Base-by-base conservation (phyloP, 2,113 vertebrate species). In the Epinephelus fuscoguttatus region DNA sequence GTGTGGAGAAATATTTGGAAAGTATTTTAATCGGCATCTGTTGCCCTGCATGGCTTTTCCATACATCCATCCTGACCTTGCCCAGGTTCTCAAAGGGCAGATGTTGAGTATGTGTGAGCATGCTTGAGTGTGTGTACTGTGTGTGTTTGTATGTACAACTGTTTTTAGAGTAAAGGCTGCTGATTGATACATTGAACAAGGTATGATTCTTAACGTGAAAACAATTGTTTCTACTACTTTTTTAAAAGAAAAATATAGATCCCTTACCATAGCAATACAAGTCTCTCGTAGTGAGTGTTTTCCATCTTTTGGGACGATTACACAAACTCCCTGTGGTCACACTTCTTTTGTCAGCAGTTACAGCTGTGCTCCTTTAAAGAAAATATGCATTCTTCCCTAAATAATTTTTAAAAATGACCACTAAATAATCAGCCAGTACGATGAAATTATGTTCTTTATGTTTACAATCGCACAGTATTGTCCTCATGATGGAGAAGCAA, bases 31-130 rank as follows among this genome's bases (percentile, higher is more conserved):
- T 73, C 27, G 75, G 82, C 77, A 77, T 83, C 81, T 88, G 81
- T 83, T 92, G 88, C 70, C 85, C 85, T 88, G 90, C 90, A 88
- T 91, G 91, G 88, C 81, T 91, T 91, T 87, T 82, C 81, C 90
- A 85, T 89, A 74, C 52, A 25, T 80, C 81, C 84, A 87, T 83
- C 75, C 75, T 81, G 75, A 88, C 74, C n/a, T 56, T 76, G 78
- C 80, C 78, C 75, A n/a, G 53, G 55, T 72, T 68, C 67, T 88
- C 42, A 30, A 23, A 71, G 81, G 77, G 87, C 56, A 82, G 40
- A 71, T 77, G 57, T 61, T 76, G 73, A 81, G 66, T 80, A 45
- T 82, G 75, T 77, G 74, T 72, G 85, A 63, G 75, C 60, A 59
- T 77, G 60, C 25, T 33, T 76, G 75, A 23, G 76, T 74, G 75